phyloP scores from a whole-genome alignment of 1,140 invertebrate genomes.

The Pseudobourletiella spinata region DNA sequence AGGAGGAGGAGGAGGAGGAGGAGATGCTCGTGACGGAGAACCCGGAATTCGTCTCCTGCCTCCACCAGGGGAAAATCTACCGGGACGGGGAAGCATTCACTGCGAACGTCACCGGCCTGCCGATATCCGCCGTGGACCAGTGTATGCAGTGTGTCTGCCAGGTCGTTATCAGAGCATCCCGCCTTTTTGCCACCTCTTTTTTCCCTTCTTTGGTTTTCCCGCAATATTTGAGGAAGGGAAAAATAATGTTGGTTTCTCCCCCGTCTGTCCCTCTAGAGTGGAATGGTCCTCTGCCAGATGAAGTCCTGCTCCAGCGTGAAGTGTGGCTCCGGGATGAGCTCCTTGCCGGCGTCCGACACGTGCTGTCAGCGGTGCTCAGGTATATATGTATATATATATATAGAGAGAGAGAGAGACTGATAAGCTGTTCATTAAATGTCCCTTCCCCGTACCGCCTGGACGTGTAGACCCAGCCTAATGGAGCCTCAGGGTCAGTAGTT shows the following conservation, averaged over 20 bases:
- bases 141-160: conserved; percentile 38
- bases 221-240: too few relatives aligned
- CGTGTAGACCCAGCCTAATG: too few relatives aligned
- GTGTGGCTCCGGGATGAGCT: conserved; percentile 2
- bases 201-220: neutral
- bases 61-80: conserved; percentile 33
- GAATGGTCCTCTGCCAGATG: conserved; percentile 33
- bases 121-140: conserved; percentile 34
- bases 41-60: conserved; percentile 26
- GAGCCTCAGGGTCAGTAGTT: too few relatives aligned
- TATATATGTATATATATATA: too few relatives aligned
- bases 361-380: conserved; percentile 19
- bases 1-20: conserved; percentile 31
- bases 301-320: conserved; percentile 28
- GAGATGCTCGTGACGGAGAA: conserved; percentile 21
- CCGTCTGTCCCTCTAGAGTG: too few relatives aligned
- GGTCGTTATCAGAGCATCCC: too few relatives aligned
- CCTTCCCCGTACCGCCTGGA: too few relatives aligned
- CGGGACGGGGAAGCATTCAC: conserved; percentile 36
- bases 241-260: too few relatives aligned
- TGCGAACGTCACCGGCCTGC: conserved; percentile 35
- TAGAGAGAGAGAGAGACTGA: too few relatives aligned
- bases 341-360: conserved; percentile 2
- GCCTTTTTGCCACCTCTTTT: too few relatives aligned
- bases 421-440: too few relatives aligned